Conservation (phyloP, 2,113 vertebrate genomes). For the Caretta caretta region DNA sequence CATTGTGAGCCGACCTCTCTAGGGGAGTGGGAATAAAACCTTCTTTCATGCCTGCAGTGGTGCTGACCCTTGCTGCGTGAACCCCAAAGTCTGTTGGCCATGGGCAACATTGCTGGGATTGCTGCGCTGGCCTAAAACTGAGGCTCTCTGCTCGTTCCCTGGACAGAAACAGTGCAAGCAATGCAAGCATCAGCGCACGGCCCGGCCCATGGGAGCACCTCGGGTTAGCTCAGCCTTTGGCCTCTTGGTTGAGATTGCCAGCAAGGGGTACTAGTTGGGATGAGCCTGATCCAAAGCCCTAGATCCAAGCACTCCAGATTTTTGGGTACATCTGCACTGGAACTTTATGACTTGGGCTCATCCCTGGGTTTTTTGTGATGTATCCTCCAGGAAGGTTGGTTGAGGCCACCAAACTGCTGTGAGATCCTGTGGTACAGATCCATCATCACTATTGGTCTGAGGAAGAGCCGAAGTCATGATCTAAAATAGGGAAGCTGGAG, state of each 20-base stretch:
- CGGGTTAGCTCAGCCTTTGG: not conserved
- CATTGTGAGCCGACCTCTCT: constrained; percentile 26
- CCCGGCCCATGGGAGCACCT: not conserved
- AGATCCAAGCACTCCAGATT: not conserved
- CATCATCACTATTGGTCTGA: not conserved
- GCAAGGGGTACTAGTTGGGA: not conserved
- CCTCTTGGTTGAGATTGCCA: not conserved
- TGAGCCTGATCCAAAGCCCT: not conserved
- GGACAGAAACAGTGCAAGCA: not conserved
- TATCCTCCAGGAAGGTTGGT: not conserved
- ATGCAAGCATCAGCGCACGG: not conserved
- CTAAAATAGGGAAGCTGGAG: not conserved
- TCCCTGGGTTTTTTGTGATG: not conserved
- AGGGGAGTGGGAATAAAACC: constrained; percentile 22
- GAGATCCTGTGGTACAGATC: not conserved
- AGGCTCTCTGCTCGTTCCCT: not conserved
- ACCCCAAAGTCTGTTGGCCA: not conserved
- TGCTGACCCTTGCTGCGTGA: not conserved
- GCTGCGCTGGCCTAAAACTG: not conserved
- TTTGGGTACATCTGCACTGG: not conserved
- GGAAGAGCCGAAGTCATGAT: not conserved
- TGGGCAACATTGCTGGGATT: fast-evolving
- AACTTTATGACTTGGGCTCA: not conserved
- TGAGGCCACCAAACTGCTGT: not conserved
- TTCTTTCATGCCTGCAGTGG: not conserved